A percentile compares a stretch with the other conserved stretches of the same genome.
Evolutionary conservation across 2,113 vertebrate genomes (phyloP).

Genomic region (Triplophysa tibetana): DNA sequence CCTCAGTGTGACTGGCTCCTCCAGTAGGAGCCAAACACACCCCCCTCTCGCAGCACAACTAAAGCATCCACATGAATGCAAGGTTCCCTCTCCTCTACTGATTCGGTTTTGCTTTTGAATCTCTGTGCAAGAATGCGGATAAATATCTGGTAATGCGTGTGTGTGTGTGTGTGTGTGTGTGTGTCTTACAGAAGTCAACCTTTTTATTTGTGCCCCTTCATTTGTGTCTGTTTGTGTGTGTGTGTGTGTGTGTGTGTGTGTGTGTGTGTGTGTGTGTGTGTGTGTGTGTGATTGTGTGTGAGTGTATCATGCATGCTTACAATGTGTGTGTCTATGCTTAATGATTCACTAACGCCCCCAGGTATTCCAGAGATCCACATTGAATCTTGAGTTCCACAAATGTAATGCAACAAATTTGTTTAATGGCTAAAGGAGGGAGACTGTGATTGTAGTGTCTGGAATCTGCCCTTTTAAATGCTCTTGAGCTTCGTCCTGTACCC

Average conservation of each 20-base stretch:
- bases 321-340: conserved; percentile 48
- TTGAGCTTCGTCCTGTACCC: background rate
- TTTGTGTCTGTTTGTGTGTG: too few relatives aligned
- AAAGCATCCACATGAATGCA: conserved; percentile 44
- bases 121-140: conserved; percentile 16
- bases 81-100: conserved; percentile 49
- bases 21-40: conserved; percentile 60
- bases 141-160: conserved; percentile 18
- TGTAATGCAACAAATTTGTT: conserved; percentile 52
- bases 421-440: conserved; percentile 19
- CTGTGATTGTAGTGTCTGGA: conserved; percentile 1
- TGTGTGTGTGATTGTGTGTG: conserved; percentile 36
- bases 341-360: conserved; percentile 64
- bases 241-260: conserved; percentile 7
- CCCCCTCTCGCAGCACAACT: conserved; percentile 34
- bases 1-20: conserved; percentile 68
- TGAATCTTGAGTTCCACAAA: conserved; percentile 47
- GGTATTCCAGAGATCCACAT: conserved; percentile 65
- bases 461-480: background rate
- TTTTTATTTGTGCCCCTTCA: conserved; percentile 48
- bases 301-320: background rate
- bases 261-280: conserved; percentile 18
- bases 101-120: conserved; percentile 51
- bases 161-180: conserved; percentile 18
- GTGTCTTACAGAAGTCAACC: background rate